These are phyloP conservation scores for Ptychochromis oligacanthus DNA, from an alignment of 2,113 vertebrate genomes.

Conservation along the genomic window DNA sequence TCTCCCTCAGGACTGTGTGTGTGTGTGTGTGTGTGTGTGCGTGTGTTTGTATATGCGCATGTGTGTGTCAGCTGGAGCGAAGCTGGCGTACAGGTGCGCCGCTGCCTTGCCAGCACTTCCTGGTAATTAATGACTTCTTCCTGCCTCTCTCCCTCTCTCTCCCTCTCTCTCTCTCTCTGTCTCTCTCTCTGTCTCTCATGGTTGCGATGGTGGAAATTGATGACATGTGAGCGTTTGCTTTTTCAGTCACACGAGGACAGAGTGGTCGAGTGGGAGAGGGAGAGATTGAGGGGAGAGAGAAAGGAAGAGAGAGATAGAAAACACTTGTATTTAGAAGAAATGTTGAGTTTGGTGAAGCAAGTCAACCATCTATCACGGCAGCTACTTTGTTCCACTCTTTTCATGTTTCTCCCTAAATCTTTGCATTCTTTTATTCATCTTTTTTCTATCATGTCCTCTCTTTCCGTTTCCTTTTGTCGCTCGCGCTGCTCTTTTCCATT, in stretches of 20 bases:
- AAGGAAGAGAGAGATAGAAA: not conserved
- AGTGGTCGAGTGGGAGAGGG: slow-evolving; percentile 21
- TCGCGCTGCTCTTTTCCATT: slow-evolving; percentile 1
- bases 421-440: slow-evolving; percentile 8
- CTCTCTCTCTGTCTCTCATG: slow-evolving; percentile 29
- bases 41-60: slow-evolving; percentile 20
- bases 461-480: not conserved
- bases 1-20: slow-evolving; percentile 49
- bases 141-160: slow-evolving; percentile 36
- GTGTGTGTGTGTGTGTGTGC: not conserved
- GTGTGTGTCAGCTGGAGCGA: slow-evolving; percentile 64
- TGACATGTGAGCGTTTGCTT: slow-evolving; percentile 61
- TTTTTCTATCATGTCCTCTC: not conserved
- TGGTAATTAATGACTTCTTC: slow-evolving; percentile 81
- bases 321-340: not conserved
- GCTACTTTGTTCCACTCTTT: slow-evolving; percentile 2
- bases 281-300: not conserved
- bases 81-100: slow-evolving; percentile 76
- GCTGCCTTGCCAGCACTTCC: slow-evolving; percentile 78
- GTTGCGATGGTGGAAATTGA: slow-evolving; percentile 53
- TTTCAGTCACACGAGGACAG: slow-evolving; percentile 56
- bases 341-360: not conserved
- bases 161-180: slow-evolving; percentile 18
- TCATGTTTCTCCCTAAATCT: not conserved
- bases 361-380: not conserved